Evolutionary conservation across 2,797 vertebrate species (phyloP).

Genomic region (Antrozous pallidus): DNA sequence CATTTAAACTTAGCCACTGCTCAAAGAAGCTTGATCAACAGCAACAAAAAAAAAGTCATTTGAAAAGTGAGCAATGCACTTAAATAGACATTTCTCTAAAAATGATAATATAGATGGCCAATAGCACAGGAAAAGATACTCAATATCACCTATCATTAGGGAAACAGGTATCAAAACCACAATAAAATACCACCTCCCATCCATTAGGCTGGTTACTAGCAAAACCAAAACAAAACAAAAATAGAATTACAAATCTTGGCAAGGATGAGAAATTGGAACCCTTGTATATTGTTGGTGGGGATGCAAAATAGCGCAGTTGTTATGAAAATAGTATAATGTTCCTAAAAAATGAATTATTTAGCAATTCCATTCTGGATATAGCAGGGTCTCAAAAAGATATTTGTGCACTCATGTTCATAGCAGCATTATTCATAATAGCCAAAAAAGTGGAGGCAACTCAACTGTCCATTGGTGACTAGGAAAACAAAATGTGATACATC

Average conservation of each 20-base stretch:
- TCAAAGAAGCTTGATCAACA: conserved; percentile 13
- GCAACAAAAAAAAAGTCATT: neutral
- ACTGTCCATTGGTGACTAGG: neutral
- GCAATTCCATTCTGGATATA: neutral
- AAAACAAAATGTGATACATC: neutral
- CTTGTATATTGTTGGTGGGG: neutral
- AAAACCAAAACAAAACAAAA: neutral
- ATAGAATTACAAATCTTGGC: neutral
- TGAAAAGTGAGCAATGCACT: conserved; percentile 17
- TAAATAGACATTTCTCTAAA: conserved; percentile 4
- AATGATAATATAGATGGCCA: neutral
- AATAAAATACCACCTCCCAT: neutral
- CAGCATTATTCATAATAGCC: neutral
- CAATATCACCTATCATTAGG: neutral
- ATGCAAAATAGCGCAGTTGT: neutral
- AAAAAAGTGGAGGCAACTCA: neutral
- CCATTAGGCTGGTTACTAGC: neutral
- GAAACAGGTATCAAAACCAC: conserved; percentile 2
- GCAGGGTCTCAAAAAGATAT: neutral
- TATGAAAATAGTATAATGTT: neutral
- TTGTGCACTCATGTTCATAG: neutral
- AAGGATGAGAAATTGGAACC: neutral
- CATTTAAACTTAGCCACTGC: conserved; percentile 1
- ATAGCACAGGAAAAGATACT: neutral
- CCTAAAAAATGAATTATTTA: neutral